Conservation (phyloP, 2,888 invertebrate genomes). For the Cerceris ruficornis region DNA sequence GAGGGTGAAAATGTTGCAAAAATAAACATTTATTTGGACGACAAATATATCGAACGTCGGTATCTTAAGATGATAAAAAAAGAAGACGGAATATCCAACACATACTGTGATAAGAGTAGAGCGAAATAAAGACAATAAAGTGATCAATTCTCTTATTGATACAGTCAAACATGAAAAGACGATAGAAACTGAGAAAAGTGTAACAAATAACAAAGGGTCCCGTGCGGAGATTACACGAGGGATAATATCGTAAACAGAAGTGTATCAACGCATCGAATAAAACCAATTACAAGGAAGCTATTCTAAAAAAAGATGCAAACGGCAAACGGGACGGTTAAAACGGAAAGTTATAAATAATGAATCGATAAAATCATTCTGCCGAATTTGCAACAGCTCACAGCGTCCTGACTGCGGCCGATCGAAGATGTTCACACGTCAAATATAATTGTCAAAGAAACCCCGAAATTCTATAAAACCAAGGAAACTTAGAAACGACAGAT, state of each 20-base stretch:
- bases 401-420: not conserved
- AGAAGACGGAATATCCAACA: too few species aligned
- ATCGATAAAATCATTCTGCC: constrained; percentile 38
- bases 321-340: not conserved
- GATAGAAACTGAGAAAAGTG: not conserved
- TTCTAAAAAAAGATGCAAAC: not conserved
- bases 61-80: too few species aligned
- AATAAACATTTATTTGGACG: too few species aligned
- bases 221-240: not conserved
- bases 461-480: not conserved
- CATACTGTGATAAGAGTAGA: not conserved
- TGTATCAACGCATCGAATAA: too few species aligned
- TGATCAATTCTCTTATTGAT: not conserved
- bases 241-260: too few species aligned
- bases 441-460: not conserved
- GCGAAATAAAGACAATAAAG: not conserved
- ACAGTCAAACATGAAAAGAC: not conserved
- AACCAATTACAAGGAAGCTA: not conserved
- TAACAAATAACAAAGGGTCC: not conserved
- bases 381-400: constrained; percentile 12
- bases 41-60: not conserved
- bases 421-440: not conserved
- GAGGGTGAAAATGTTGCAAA: too few species aligned
- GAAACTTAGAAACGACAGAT: not conserved
- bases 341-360: constrained; percentile 49